Evolutionary conservation across 1,140 invertebrate species (phyloP), one percentile per base, ranked within the genome.

Genomic region (Cepaea nemoralis): DNA sequence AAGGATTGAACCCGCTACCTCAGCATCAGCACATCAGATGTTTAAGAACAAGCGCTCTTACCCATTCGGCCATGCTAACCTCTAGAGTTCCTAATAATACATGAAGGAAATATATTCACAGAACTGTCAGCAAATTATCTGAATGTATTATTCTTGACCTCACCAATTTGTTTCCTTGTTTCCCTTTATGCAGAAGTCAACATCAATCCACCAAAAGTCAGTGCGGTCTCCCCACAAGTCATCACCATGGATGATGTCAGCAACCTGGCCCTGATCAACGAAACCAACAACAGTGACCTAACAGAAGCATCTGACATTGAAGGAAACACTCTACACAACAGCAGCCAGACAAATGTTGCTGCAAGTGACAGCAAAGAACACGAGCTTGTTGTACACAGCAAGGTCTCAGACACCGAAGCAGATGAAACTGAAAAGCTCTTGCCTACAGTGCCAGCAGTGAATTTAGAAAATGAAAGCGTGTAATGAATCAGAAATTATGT

Each of bases 191-290:
- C n/a, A 70, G 67, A 33, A 70, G 5, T n/a, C n/a, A 40, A 5
- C 3, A 24, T 37, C n/a, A 33, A 39, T 40, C 37, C 69, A 8
- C 69, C 35, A 6, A 71, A 71, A 71, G 69, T 71, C 10, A 71
- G 69, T 39, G 35, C 69, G 3, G 69, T 40, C 31, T 39, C 69
- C 19, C 69, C 69, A 12, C 37, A 71, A 45, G 37, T 71, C 1
- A 71, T 71, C 22, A 71, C 69, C 8, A 71, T 71, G 37, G 69
- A 71, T 71, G 69, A 71, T 22, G 22, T 71, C 8, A 71, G 69
- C 40, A 45, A 27, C 69, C 69, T 71, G 5, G 37, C 69, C 3
- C 19, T 40, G 69, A 63, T 63, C 33, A 63, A 63, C 33, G 59
- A 63, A 63, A 63, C n/a, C 12, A 27, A 31, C 33, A 24, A 3